Base-by-base conservation (phyloP, 2,888 invertebrate genomes). In the Athripsodes cinereus region DNA sequence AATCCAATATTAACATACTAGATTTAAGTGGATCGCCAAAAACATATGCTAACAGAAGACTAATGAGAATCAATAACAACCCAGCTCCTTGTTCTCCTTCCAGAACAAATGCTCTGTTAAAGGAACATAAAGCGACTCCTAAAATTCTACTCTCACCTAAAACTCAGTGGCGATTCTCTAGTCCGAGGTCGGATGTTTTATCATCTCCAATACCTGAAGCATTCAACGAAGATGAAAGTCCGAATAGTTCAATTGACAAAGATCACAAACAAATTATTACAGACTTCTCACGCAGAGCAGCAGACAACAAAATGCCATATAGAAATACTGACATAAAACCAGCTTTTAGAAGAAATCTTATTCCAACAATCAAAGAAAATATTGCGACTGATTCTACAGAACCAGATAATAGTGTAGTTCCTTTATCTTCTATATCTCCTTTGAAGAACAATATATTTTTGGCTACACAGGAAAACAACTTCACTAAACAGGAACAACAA, bases 161-260 rank as follows among this genome's bases (percentile, higher is more conserved):
- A 62, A 85, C 87, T 0, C 84, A 82, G 61, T 88, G 88, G 87
- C 76, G 87, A 63, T 87, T 88, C 67, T 81, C 86, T 35, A 86
- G 84, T 65, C 88, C 87, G 1, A 78, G 91, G 66, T 90, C 88
- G 20, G 90, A 92, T 68, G 90, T 92, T 54, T 82, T 93, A 68
- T 90, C 92, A 46, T 88, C 89, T 49, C 90, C 92, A 58, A 93
- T 93, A 71, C 86, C 86, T 44, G 92, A 93, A 78, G 92, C 87
- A 65, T 80, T 82, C 67, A 86, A 88, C 67, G 90, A 90, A 68
- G 91, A 91, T 68, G 88, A 90, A 65, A 84, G 79, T 66, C 81
- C 82, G 1, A 82, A 81, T 62, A 82, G 81, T 66, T 82, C 82
- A 18, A 76, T 79, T 26, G 82, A 83, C 67, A 80, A 79, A 66